Evolutionary conservation across 2,888 invertebrate genomes (phyloP), one percentile per base, ranked within the genome.

Genomic region (Synanthedon formicaeformis): DNA sequence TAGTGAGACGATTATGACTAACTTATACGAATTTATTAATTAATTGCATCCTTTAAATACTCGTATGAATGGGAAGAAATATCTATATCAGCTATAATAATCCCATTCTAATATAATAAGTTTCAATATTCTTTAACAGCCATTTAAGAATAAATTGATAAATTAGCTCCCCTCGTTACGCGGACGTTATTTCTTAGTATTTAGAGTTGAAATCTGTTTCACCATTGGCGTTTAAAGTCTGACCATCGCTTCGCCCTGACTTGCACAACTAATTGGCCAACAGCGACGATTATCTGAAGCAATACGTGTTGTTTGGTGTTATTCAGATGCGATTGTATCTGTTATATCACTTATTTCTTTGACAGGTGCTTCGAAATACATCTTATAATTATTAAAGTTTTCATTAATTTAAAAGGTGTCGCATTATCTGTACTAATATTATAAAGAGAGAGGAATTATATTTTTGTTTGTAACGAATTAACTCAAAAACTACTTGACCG

Each of bases 251-350:
- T 75, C 72, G 66, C 59, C 58, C 53, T 53, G 56, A 54, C 65
- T 80, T 79, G 65, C 78, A 65, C 72, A 80, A 80, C 66, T 63
- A 61, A 0, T 75, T 78, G 64, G 60, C 67, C 66, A 76, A 78
- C 34, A 34, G 34, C 64, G 53, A 55, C 56, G 56, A 54, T 23
- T 52, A 54, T 40, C 57, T 62, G 58, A 65, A 62, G 60, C 58
- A 60, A 69, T 66, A 69, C 72, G 69, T 73, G 68, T 64, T 63
- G 59, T 59, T 12, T 50, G 34, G 34, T 60, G 59, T 60, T 63
- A 68, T 73, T 69, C 41, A 54, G 49, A 54, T 54, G 40, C 23
- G 49, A 53, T 51, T 40, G 48, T n/a, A 52, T 41, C 49, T 16
- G 49, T 18, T 49, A 16, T 16, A 23, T 49, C 52, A 50, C 52